Conservation (phyloP, 2,797 vertebrate species). For the Helostoma temminkii region DNA sequence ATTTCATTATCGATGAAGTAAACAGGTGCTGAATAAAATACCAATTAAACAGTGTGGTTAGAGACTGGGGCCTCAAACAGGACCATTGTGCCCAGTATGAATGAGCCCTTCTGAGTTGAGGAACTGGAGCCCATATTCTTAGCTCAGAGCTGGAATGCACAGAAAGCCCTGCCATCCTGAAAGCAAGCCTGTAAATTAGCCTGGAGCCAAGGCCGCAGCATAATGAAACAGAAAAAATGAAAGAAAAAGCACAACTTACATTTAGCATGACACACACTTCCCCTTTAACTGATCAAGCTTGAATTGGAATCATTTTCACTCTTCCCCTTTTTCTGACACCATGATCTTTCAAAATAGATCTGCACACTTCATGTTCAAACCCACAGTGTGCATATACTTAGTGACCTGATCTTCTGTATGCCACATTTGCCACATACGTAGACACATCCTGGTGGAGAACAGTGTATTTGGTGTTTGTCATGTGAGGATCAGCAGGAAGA, state of each 20-base stretch:
- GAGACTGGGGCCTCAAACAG: constrained; percentile 59
- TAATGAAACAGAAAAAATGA: constrained; percentile 33
- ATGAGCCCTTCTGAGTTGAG: constrained; percentile 69
- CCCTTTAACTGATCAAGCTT: constrained; percentile 23
- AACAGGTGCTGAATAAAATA: constrained; percentile 59
- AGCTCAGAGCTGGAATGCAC: constrained; percentile 64
- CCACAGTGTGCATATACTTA: neutral
- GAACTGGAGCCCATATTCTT: constrained; percentile 62
- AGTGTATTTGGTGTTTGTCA: constrained; percentile 37
- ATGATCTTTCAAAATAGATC: neutral
- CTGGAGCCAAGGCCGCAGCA: constrained; percentile 40
- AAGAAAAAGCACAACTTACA: neutral
- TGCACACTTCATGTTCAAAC: neutral
- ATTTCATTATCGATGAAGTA: constrained; percentile 67
- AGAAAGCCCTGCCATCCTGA: constrained; percentile 49
- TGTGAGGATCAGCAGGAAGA: constrained; percentile 45
- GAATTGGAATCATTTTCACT: neutral
- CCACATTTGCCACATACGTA: neutral
- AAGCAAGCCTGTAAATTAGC: constrained; percentile 41
- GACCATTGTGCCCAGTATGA: constrained; percentile 76
- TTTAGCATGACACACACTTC: constrained; percentile 46
- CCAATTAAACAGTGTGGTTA: constrained; percentile 68
- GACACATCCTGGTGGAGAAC: constrained; percentile 18
- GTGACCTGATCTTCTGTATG: neutral
- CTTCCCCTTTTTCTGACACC: constrained; percentile 49